Percentiles rank a stretch among this genome's conserved stretches.
Conservation (phyloP, 2,797 vertebrate genomes). For the Falco novaeseelandiae region DNA sequence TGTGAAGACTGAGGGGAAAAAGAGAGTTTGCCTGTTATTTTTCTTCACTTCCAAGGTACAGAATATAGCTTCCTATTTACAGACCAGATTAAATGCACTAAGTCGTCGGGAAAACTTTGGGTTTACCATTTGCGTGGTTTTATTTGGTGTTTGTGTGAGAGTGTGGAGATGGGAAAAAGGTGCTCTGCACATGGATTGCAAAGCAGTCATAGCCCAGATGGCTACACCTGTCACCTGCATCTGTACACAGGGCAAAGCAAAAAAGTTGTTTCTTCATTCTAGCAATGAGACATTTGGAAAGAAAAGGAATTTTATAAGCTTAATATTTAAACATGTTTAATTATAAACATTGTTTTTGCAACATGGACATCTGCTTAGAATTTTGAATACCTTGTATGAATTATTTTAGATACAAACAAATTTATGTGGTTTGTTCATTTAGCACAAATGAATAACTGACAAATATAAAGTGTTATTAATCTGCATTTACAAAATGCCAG, state of each 20-base stretch:
- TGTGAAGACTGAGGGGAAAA: neutral
- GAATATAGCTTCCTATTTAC: neutral
- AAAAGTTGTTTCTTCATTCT: neutral
- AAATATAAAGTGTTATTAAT: neutral
- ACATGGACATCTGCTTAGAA: neutral
- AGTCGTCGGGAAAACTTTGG: neutral
- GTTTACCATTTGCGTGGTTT: neutral
- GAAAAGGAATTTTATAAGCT: neutral
- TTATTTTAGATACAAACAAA: neutral
- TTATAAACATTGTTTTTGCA: neutral
- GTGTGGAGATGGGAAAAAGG: neutral
- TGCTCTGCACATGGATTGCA: neutral
- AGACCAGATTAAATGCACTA: neutral
- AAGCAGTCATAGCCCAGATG: neutral
- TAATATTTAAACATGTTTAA: neutral
- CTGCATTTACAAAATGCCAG: neutral
- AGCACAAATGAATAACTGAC: neutral
- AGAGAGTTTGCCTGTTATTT: neutral
- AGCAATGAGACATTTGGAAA: fast-evolving
- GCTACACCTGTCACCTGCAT: neutral
- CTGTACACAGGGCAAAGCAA: neutral
- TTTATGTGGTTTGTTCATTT: neutral
- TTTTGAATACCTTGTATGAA: neutral
- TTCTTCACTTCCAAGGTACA: neutral
- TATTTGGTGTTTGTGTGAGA: neutral